Base-by-base conservation (phyloP, 1,140 invertebrate species). In the Laupala kohalensis region DNA sequence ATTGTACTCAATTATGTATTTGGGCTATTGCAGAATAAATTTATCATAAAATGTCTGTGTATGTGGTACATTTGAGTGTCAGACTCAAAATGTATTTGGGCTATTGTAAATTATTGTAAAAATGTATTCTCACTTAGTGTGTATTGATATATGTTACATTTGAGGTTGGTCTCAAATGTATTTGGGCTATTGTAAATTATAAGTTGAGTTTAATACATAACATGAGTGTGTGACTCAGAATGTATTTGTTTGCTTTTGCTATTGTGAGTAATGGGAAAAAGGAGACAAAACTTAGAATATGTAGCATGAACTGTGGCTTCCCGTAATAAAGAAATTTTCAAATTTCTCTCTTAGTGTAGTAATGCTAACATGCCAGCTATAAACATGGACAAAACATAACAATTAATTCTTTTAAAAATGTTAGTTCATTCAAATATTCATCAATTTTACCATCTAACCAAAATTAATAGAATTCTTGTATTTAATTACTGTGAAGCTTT, bases 101-200 rank as follows among this genome's bases (percentile, higher is more conserved):
- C 71, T 72, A 72, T 72, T 72, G 71, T 67, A 72, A 72, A 67
- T 64, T 65, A 71, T 65, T 65, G 64, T 65, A 30, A 27, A 70
- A 27, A 25, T 27, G 30, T 70, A 25, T 71, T 64, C 63, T 64
- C 63, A 65, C 63, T 29, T 66, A 19, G 64, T 63, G 64, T 25
- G 15, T 72, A 29, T 72, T 53, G 71, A 66, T 27, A 71, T 71
- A 28, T 71, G 71, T 30, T 72, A 62, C 71, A 72, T 72, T 25
- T 72, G 71, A 72, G 63, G 65, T 68, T 25, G 25, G 29, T 64
- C 26, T 71, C 71, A 71, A 30, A 73, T 69, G 68, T 26, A 73
- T 73, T 72, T 73, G 72, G 72, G 69, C 72, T 73, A 73, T 70
- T 73, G 72, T 24, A 73, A 73, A 73, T 69, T 64, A 73, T 70